A percentile compares a stretch with the other conserved stretches of the same genome.
Conservation (phyloP, 2,797 vertebrate genomes). For the Pseudotriccus pelzelni region DNA sequence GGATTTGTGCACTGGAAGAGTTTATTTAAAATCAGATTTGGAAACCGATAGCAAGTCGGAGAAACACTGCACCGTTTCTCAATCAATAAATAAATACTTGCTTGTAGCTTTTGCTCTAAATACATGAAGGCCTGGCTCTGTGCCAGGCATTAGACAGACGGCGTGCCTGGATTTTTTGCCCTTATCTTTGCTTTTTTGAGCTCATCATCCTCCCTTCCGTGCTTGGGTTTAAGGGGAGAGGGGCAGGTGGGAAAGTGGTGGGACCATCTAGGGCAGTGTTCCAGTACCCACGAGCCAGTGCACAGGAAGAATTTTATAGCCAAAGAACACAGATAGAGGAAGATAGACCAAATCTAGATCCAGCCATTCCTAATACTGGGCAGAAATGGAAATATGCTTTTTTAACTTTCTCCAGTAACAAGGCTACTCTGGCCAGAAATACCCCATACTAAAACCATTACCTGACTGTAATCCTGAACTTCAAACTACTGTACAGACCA, state of each 20-base stretch:
- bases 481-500: not conserved
- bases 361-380: not conserved
- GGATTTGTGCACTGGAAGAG: constrained; percentile 37
- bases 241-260: not conserved
- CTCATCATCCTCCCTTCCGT: accelerated
- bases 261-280: not conserved
- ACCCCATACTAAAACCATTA: not conserved
- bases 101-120: not conserved
- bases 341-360: not conserved
- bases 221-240: not conserved
- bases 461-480: not conserved
- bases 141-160: not conserved
- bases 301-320: not conserved
- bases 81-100: constrained; percentile 43
- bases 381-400: not conserved
- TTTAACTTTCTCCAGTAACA: not conserved
- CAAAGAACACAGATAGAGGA: not conserved
- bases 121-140: not conserved
- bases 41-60: constrained; percentile 6
- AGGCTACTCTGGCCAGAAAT: not conserved
- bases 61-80: not conserved
- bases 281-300: not conserved
- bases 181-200: not conserved
- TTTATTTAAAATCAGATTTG: constrained; percentile 60
- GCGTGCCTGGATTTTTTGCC: not conserved